These are phyloP conservation scores for Rhadina sibilatrix DNA, from an alignment of 2,113 vertebrate genomes.

Conservation along the genomic window DNA sequence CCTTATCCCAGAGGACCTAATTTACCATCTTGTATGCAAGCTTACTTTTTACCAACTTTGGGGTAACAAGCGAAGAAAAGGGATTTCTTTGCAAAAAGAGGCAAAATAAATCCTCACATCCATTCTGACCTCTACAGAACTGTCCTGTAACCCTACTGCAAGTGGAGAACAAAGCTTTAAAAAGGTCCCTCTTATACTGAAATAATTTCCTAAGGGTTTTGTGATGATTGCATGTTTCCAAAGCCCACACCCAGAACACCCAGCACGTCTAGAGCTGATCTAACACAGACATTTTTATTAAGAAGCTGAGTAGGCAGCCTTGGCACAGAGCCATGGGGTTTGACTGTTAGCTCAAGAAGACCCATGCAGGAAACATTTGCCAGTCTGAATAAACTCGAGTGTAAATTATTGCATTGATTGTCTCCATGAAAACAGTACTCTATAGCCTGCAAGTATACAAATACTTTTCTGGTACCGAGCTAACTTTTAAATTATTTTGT, in stretches of 20 bases:
- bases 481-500: background rate
- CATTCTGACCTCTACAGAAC: background rate
- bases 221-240: background rate
- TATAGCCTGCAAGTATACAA: background rate
- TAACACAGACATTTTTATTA: background rate
- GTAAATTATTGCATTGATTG: background rate
- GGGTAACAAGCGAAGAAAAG: background rate
- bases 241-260: background rate
- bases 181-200: background rate
- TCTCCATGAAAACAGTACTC: background rate
- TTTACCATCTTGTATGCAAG: background rate
- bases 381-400: background rate
- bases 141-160: background rate
- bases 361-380: background rate
- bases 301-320: background rate
- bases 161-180: background rate
- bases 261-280: background rate
- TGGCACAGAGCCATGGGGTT: background rate
- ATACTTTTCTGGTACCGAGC: background rate
- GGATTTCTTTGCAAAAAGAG: background rate
- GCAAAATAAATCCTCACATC: background rate
- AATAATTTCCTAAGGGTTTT: background rate
- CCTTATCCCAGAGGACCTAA: background rate
- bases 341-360: background rate
- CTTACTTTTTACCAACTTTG: background rate